Evolutionary conservation across 2,888 invertebrate genomes (phyloP), one percentile per base, ranked within the genome.

Genomic region (Augochlorella aurata): DNA sequence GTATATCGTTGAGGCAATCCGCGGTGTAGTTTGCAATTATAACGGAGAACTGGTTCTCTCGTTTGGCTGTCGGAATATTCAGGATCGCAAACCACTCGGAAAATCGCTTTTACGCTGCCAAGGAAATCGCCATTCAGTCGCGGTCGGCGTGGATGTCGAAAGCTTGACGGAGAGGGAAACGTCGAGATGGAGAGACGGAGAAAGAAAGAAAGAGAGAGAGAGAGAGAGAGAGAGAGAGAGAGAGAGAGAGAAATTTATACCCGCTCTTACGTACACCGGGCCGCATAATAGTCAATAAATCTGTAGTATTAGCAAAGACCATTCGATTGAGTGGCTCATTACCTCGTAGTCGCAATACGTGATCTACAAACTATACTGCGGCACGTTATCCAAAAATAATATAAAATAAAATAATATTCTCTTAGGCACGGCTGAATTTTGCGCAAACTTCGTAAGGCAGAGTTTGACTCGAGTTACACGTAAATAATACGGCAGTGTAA

Each of bases 1-100:
- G 61, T 54, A 68, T 78, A 68, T 78, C 78, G 77, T 80, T 84
- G 76, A 70, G 61, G 81, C 83, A 82, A 76, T 68, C 68, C 69
- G 44, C 71, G 72, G 29, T 65, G 38, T 78, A 69, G 71, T 52
- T 49, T 45, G 49, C 69, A 67, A 52, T 47, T 61, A 58, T 49
- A 61, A 54, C 18, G 50, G 66, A 38, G 61, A 78, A 78, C 82
- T 78, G 78, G 82, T 75, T 38, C 44, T 38, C 44, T 24, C 29
- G 63, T 38, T 82, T 74, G 61, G 61, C 18, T 71, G 72, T 65
- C 54, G 54, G 74, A 74, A 74, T 69, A 75, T 73, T 82, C 74
- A 74, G 75, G 66, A 79, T 74, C 77, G 76, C 67, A 76, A 75
- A 79, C 63, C 63, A 45, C 69, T 71, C n/a, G 73, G 78, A 74